A percentile compares a stretch with the other conserved stretches of the same genome.
Evolutionary conservation across 2,888 invertebrate genomes (phyloP).

Genomic region (Parapristionchus giblindavisi): DNA sequence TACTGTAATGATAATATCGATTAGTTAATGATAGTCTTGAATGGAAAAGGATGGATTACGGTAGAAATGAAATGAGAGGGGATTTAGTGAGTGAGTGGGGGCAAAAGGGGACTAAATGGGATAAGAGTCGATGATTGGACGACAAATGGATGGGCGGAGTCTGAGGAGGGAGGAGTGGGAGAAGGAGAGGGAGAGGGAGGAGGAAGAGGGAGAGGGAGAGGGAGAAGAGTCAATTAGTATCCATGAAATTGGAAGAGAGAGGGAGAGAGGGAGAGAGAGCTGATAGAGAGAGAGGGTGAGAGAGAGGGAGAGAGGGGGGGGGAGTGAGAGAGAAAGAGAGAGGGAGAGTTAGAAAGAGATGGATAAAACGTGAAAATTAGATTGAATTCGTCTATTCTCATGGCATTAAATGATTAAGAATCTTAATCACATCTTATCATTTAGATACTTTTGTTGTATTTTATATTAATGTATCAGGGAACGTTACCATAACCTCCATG

Average conservation of each 20-base stretch:
- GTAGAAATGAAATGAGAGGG: too few relatives aligned
- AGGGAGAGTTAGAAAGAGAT: neutral
- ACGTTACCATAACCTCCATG: too few relatives aligned
- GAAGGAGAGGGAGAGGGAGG: conserved; percentile 37
- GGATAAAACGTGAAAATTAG: neutral
- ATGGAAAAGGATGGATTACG: too few relatives aligned
- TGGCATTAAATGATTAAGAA: neutral
- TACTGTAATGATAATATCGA: conserved; percentile 23
- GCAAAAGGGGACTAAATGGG: too few relatives aligned
- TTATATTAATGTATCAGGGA: neutral
- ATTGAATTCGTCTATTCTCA: neutral
- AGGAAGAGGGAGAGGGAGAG: conserved; percentile 23
- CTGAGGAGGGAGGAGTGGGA: conserved; percentile 33
- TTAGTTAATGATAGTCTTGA: conserved; percentile 21
- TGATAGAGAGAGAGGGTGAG: too few relatives aligned
- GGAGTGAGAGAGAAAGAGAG: conserved; percentile 8
- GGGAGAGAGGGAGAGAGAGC: conserved; percentile 42
- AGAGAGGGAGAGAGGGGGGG: conserved; percentile 41
- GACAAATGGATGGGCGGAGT: too few relatives aligned
- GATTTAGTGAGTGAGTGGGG: too few relatives aligned
- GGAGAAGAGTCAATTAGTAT: conserved; percentile 7
- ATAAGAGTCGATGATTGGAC: too few relatives aligned
- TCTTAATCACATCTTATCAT: neutral
- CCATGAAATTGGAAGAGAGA: conserved; percentile 31
- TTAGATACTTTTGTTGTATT: neutral